Evolutionary conservation across 2,797 vertebrate species (phyloP).

Genomic region (Oryzias sinensis): DNA sequence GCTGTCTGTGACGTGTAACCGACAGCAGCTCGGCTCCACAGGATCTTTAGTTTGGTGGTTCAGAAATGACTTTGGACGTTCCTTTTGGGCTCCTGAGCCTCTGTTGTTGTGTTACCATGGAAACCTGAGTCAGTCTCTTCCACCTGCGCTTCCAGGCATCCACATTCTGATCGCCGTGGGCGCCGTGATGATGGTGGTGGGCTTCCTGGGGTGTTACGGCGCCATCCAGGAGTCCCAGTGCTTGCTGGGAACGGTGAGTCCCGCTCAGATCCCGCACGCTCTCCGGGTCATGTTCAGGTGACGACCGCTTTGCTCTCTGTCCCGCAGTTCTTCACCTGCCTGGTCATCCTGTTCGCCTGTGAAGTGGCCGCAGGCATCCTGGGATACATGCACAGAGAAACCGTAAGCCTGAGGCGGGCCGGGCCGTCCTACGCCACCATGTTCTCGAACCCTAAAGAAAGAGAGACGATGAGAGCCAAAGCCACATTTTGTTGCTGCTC

Average conservation of each 20-base stretch:
- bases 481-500: too few species aligned
- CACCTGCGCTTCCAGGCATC: slow-evolving; percentile 76
- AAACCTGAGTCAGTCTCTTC: background rate
- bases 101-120: background rate
- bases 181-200: slow-evolving; percentile 98
- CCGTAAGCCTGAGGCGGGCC: slow-evolving; percentile 71
- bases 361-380: slow-evolving; percentile 95
- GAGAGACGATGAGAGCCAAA: too few species aligned
- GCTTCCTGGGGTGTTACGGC: slow-evolving; percentile 96
- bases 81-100: too few species aligned
- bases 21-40: too few species aligned
- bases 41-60: too few species aligned
- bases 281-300: background rate
- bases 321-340: slow-evolving; percentile 91
- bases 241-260: slow-evolving; percentile 93
- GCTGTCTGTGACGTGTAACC: slow-evolving; percentile 22
- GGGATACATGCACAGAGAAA: slow-evolving; percentile 93
- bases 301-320: background rate
- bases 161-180: slow-evolving; percentile 95
- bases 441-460: too few species aligned
- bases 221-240: slow-evolving; percentile 99
- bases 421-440: too few species aligned
- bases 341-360: slow-evolving; percentile 95
- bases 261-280: background rate
- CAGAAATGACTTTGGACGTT: too few species aligned